phyloP scores from a whole-genome alignment of 2,888 invertebrate species.

The Alloplasta piceator region DNA sequence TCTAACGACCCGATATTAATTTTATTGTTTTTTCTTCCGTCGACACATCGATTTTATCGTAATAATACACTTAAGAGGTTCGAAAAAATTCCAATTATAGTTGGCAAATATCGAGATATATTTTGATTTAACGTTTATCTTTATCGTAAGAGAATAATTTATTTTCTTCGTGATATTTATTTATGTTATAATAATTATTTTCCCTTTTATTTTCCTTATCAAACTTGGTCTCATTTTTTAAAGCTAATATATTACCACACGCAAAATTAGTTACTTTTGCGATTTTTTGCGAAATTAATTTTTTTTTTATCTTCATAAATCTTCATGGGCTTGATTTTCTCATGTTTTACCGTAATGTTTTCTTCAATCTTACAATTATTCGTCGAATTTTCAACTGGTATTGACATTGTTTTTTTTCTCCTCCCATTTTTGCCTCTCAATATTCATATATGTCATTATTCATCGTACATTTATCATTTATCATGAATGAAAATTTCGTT shows the following conservation, averaged over 20 bases:
- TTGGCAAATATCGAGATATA: conserved; percentile 39
- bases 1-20: conserved; percentile 20
- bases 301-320: conserved; percentile 20
- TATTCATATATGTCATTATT: no score
- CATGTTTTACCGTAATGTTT: not conserved
- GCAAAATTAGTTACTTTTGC: conserved; percentile 40
- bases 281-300: not conserved
- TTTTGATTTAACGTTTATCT: conserved; percentile 60
- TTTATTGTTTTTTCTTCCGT: conserved; percentile 18
- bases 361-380: conserved; percentile 30
- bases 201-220: conserved; percentile 34
- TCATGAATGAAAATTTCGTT: no score
- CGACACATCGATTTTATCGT: conserved; percentile 55
- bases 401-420: conserved; percentile 43
- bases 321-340: conserved; percentile 20
- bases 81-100: conserved; percentile 43
- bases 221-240: conserved; percentile 75
- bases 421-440: no score
- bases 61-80: conserved; percentile 55
- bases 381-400: conserved; percentile 29
- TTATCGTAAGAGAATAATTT: no score
- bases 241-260: conserved; percentile 67
- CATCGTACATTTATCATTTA: no score
- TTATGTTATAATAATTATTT: conserved; percentile 38
- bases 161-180: conserved; percentile 19